Evolutionary conservation across 1,140 invertebrate species (phyloP).

Genomic region (Pseudachorutes palmiensis): DNA sequence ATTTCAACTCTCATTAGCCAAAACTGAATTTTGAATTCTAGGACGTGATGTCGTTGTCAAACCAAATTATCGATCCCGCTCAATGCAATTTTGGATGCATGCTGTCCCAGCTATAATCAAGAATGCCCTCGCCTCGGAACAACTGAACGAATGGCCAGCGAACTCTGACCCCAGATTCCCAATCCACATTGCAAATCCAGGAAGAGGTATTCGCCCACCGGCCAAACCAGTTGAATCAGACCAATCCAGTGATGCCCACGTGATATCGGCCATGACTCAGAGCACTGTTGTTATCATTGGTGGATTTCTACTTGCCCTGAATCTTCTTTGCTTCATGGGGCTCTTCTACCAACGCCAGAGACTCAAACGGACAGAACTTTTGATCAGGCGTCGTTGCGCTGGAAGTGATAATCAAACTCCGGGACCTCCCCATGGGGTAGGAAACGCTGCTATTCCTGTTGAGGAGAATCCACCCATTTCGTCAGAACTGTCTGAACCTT

Average conservation of each 20-base stretch:
- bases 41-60: constrained; percentile 26
- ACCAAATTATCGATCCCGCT: constrained; percentile 18
- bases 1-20: background rate
- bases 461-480: no score
- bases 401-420: no score
- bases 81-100: constrained; percentile 27
- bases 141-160: background rate
- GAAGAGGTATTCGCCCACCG: background rate
- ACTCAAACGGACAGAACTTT: constrained; percentile 31
- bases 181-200: background rate
- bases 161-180: background rate
- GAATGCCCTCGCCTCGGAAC: constrained; percentile 6
- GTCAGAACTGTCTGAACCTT: background rate
- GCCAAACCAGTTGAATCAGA: background rate
- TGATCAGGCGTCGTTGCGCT: constrained; percentile 26
- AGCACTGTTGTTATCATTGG: constrained; percentile 33
- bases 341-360: constrained; percentile 35
- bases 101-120: constrained; percentile 27
- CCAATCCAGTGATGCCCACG: background rate
- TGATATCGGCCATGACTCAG: constrained; percentile 24
- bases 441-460: no score
- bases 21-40: constrained; percentile 12
- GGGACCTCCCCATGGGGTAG: no score
- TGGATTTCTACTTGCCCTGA: constrained; percentile 27
- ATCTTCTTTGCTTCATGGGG: constrained; percentile 35